Evolutionary conservation across 1,140 invertebrate species (phyloP), one percentile per base, ranked within the genome.

Genomic region (Drosophila nigrodunni): DNA sequence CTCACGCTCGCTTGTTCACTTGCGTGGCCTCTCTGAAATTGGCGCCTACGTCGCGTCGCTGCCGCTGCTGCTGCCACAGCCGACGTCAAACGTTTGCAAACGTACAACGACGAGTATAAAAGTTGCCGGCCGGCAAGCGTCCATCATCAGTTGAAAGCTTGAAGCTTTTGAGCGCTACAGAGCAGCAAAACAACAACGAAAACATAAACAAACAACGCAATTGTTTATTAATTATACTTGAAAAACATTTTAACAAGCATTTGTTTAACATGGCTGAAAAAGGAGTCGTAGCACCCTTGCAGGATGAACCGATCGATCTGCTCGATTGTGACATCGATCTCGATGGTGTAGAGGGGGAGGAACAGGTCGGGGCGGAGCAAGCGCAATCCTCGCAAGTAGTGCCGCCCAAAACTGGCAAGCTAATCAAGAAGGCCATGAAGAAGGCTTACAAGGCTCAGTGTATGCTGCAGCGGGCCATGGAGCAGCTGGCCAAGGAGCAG

Each of bases 71-170:
- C 13, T 35, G 58, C 47, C 41, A 43, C 34, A 37, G 72, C 18
- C 50, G 35, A 11, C 58, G 58, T 43, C 37, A 70, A 68, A 74
- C 69, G 74, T 64, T 77, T 77, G 11, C 50, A 74, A 77, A 74
- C 74, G 74, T 67, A 37, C 18, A 52, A 37, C 37, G 55, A 9
- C 57, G 64, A 44, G 61, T 86, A 86, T 86, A 86, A 87, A 86
- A 81, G 76, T 52, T 87, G 82, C 82, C 82, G 71, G 82, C 82
- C 75, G 82, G 78, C 74, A 9, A 81, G 43, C 50, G 52, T 47
- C 34, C 73, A 47, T 55, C 71, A 82, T 71, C 74, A 78, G 81
- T 80, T 58, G 35, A 49, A 49, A 64, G 65, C 68, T 71, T 43
- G 41, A 50, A 39, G 58, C 80, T 76, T 30, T 78, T 73, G 59